Evolutionary conservation across 2,113 vertebrate species (phyloP), one percentile per base, ranked within the genome.

Genomic region (Montifringilla adamsi): DNA sequence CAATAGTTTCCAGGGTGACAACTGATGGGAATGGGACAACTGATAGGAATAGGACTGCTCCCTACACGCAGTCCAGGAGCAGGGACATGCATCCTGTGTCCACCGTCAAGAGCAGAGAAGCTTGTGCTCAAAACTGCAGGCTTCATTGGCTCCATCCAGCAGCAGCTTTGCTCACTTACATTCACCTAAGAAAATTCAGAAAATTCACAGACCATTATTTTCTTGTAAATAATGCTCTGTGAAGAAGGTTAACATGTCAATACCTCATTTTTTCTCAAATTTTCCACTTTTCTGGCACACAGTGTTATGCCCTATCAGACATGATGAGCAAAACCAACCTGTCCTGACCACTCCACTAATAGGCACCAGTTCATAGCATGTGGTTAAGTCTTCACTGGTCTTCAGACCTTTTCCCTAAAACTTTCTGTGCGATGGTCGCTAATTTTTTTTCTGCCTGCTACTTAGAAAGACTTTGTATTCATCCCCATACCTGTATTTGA

Each of bases 261-360:
- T 18, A 30, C 2, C 1, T 27, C 64, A 31, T 0, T 0, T 74
- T 87, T 81, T 75, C 60, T 75, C 0, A 0, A 68, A 47, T 43
- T 75, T 39, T 81, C 23, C 16, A 18, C 33, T 84, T 70, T 31
- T 66, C 15, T 18, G 2, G 33, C 17, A 22, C 28, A 55, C 33
- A 41, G 21, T 4, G 2, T 30, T 43, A 17, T 63, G 35, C 4
- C 26, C 7, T 2, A 0, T 60, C 60, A 84, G 50, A 58, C 13
- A 28, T 4, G 41, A 81, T 13, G 20, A 26, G 9, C 2, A 89
- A 89, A 94, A 72, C 8, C 39, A 84, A 41, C 19, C 41, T 64
- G 33, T 41, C 35, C 44, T 2, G 1, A 27, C 16, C 18, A 23
- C 33, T 77, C 22, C 80, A 84, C 8, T 53, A 56, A 59, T 8